Evolutionary conservation across 2,888 invertebrate genomes (phyloP).

Genomic region (Latrodectus hesperus): DNA sequence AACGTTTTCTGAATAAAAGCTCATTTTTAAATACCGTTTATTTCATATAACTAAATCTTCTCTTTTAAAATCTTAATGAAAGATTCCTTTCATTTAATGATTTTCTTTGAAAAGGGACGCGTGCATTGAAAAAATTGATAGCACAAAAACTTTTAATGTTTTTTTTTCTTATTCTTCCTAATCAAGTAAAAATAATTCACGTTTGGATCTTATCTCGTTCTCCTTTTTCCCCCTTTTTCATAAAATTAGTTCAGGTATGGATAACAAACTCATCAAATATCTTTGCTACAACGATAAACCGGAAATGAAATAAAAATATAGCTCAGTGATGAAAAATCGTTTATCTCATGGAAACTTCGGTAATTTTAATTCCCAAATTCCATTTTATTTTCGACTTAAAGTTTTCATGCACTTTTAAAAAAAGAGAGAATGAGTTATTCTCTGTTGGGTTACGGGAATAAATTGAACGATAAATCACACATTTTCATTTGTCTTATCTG

Average conservation of each 20-base stretch:
- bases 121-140: neutral
- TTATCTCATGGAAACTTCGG: neutral
- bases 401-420: neutral
- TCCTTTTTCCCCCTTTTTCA: neutral
- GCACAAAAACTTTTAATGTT: neutral
- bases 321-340: neutral
- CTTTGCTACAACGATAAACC: neutral
- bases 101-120: neutral
- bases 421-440: neutral
- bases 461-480: neutral
- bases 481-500: neutral
- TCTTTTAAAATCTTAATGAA: too few relatives aligned
- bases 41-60: too few relatives aligned
- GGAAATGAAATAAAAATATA: slow-evolving; percentile 1
- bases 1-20: too few relatives aligned
- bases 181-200: neutral
- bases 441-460: neutral
- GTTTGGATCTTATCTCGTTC: neutral
- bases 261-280: neutral
- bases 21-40: too few relatives aligned
- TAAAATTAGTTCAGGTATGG: neutral
- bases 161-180: neutral
- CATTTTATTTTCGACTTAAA: neutral
- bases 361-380: neutral
- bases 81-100: neutral